Base-by-base conservation (phyloP, 1,140 invertebrate species). In the Trichogramma pretiosum region DNA sequence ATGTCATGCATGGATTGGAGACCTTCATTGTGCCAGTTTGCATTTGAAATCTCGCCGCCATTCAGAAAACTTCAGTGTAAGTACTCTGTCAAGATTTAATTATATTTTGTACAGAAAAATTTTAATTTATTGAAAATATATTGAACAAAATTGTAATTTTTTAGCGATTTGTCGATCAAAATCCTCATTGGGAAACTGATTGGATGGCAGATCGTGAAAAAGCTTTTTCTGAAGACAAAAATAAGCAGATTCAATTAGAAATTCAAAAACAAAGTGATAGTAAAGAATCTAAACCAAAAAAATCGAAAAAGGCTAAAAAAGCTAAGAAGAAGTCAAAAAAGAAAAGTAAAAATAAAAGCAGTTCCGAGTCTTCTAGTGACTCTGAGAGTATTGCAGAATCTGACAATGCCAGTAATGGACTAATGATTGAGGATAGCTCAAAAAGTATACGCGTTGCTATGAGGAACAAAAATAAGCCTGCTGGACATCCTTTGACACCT, bases 1-100 rank as follows among this genome's bases (percentile, higher is more conserved):
- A 24, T 92, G 88, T 56, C 80, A 87, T 62, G 74, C 79, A 50
- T 92, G 87, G 83, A 87, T 90, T 54, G 88, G 87, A 0, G 88
- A 92, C 65, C 75, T 88, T 33, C 85, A 89, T 65, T 89, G 87
- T 67, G 87, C 87, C 9, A 86, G 84, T 19, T 75, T 84, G 4
- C 88, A 92, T 72, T 70, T 92, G 35, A 89, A 89, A 59, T 87
- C 84, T 0, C 72, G 81, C 42, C 63, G 74, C 5, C 88, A 92
- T 68, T 80, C 82, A 45, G 79, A 83, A 52, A 86, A 85, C 63
- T 90, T 85, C 66, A 75, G 80, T 33, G 87, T 89, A 67, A 80
- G 78, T 77, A 40, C 5, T 28, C 11, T 28, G 5, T 5, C 24
- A 7, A 28, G 5, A 7, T 28, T 28, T 36, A 19, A 14, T 38